A percentile compares a stretch with the other conserved stretches of the same genome.
These are phyloP conservation scores for crab-eating macaque (Macaca fascicularis) DNA, from an alignment of 2,113 vertebrate species.

Conservation along the genomic window DNA sequence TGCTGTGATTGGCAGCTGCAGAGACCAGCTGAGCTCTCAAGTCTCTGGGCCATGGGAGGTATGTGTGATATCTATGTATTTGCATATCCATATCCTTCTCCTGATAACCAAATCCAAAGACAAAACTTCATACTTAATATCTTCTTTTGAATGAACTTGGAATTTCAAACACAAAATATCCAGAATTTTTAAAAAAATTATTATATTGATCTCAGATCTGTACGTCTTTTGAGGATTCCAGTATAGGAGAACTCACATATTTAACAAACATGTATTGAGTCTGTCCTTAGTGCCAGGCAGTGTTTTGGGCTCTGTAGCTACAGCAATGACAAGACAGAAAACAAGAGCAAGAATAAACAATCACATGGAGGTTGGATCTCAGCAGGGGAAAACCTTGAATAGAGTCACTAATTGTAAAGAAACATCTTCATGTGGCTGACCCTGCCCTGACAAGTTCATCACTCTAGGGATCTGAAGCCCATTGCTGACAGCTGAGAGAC, in stretches of 20 bases:
- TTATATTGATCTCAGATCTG: not conserved
- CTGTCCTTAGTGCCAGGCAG: not conserved
- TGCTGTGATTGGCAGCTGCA: too few relatives aligned
- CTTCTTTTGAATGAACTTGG: not conserved
- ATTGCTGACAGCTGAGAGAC: not conserved
- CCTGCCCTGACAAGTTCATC: rapidly evolving
- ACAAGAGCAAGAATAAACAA: not conserved
- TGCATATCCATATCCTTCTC: not conserved
- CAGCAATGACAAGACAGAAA: not conserved
- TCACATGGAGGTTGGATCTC: not conserved
- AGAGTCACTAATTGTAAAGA: not conserved
- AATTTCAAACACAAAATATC: not conserved
- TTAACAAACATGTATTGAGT: too few relatives aligned
- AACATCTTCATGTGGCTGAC: not conserved
- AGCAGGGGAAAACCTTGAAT: too few relatives aligned
- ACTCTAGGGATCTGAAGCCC: not conserved
- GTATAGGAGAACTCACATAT: not conserved
- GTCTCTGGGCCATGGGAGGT: too few relatives aligned
- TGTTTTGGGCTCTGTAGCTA: not conserved
- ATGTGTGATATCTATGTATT: too few relatives aligned
- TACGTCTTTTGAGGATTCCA: too few relatives aligned
- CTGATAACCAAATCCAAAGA: not conserved
- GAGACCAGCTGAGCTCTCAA: not conserved
- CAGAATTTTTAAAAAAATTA: rapidly evolving
- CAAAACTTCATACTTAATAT: not conserved